A percentile compares a stretch with the other conserved stretches of the same genome.
Evolutionary conservation across 2,113 vertebrate species (phyloP).

Genomic region (Chamaetylas fuelleborni): DNA sequence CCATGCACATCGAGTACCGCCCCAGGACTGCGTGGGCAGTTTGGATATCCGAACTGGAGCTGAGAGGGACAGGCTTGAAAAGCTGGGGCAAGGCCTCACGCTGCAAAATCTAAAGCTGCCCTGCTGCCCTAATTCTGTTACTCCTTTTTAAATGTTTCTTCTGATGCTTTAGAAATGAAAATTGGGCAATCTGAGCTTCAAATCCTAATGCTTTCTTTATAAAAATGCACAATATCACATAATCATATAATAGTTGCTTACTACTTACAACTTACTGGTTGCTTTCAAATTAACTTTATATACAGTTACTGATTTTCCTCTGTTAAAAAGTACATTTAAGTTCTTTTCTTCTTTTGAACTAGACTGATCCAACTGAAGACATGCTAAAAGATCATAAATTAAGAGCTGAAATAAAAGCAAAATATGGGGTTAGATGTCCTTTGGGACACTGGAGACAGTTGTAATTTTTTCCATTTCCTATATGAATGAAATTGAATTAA

Average conservation of each 20-base stretch:
- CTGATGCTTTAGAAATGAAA: not conserved
- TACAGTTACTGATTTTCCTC: not conserved
- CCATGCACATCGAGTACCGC: rapidly evolving
- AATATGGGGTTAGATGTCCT: not conserved
- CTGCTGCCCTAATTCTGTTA: not conserved
- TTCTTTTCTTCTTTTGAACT: not conserved
- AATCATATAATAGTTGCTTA: not conserved
- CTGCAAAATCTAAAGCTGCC: not conserved
- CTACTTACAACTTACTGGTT: not conserved
- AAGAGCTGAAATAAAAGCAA: not conserved
- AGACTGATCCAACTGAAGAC: not conserved
- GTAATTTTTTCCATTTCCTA: not conserved
- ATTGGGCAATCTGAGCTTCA: not conserved
- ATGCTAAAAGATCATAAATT: not conserved
- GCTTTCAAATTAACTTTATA: not conserved
- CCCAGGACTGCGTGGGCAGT: rapidly evolving
- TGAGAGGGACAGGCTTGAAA: not conserved
- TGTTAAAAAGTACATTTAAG: not conserved
- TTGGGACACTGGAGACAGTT: not conserved
- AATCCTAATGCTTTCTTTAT: not conserved
- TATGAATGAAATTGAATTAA: not conserved
- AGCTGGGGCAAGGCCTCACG: not conserved
- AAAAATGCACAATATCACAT: not conserved
- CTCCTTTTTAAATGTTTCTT: not conserved
- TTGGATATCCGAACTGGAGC: not conserved